A percentile compares a stretch with the other conserved stretches of the same genome.
Conservation (phyloP, 2,113 vertebrate species). For the Rhea pennata region DNA sequence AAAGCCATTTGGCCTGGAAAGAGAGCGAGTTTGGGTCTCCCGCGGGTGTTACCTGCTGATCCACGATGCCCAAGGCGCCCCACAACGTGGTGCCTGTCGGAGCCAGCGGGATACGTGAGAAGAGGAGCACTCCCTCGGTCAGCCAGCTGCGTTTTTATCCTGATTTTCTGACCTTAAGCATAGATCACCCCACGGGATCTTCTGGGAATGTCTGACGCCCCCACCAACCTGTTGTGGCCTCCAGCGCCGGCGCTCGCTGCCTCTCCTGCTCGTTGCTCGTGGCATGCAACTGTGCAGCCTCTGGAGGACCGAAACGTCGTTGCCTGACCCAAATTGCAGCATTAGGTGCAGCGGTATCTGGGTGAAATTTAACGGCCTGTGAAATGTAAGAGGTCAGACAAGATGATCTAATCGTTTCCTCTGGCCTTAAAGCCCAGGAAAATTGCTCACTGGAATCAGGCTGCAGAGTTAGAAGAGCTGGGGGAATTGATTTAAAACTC, state of each 20-base stretch:
- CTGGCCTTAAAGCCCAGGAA: background rate
- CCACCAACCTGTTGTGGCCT: no score
- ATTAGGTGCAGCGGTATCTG: background rate
- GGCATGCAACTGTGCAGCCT: no score
- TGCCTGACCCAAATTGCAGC: background rate
- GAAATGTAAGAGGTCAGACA: background rate
- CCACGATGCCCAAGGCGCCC: background rate
- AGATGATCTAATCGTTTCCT: background rate
- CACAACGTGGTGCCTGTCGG: no score
- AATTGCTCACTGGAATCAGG: no score
- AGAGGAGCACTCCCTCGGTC: background rate
- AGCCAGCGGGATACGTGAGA: no score
- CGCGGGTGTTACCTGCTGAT: background rate
- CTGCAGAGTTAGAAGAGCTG: background rate
- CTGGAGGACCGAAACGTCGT: no score
- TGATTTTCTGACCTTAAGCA: background rate
- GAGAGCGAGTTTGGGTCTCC: rapidly evolving
- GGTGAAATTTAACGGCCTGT: background rate
- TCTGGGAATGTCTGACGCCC: background rate
- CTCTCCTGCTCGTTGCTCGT: no score
- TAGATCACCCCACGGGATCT: background rate
- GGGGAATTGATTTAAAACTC: background rate
- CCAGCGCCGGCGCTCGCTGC: no score
- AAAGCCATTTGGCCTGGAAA: background rate
- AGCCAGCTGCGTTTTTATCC: background rate